These are phyloP conservation scores for Penaeus indicus DNA, from an alignment of 1,140 invertebrate genomes.

Conservation along the genomic window DNA sequence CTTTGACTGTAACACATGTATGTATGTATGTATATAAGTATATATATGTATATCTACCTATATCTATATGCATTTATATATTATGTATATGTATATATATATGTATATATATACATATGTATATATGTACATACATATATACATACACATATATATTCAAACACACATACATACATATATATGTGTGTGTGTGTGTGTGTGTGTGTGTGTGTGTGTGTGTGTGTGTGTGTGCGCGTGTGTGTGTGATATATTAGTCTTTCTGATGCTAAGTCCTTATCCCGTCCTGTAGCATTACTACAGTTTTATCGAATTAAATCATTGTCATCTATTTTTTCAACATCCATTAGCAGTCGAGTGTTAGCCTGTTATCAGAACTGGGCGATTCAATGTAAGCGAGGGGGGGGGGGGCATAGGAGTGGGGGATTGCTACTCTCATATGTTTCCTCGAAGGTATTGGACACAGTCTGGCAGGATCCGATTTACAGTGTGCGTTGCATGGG, in stretches of 20 bases:
- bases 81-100: slow-evolving; percentile 11
- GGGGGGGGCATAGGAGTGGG: no score
- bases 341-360: background rate
- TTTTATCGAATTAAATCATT: background rate
- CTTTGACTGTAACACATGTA: background rate
- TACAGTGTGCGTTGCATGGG: no score
- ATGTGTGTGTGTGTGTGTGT: background rate
- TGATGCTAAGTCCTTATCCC: no score
- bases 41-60: background rate
- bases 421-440: no score
- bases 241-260: background rate
- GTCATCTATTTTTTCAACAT: background rate
- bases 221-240: slow-evolving; percentile 18
- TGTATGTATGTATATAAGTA: background rate
- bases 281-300: background rate
- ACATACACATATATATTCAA: background rate
- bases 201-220: background rate
- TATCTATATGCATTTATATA: background rate
- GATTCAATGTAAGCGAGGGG: no score
- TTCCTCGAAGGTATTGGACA: no score
- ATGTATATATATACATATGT: background rate
- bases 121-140: background rate
- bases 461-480: no score
- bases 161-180: slow-evolving; percentile 2
- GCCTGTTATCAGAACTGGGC: background rate